Evolutionary conservation across 2,113 vertebrate genomes (phyloP), one percentile per base, ranked within the genome.

Genomic region (Paraplagusia blochii): DNA sequence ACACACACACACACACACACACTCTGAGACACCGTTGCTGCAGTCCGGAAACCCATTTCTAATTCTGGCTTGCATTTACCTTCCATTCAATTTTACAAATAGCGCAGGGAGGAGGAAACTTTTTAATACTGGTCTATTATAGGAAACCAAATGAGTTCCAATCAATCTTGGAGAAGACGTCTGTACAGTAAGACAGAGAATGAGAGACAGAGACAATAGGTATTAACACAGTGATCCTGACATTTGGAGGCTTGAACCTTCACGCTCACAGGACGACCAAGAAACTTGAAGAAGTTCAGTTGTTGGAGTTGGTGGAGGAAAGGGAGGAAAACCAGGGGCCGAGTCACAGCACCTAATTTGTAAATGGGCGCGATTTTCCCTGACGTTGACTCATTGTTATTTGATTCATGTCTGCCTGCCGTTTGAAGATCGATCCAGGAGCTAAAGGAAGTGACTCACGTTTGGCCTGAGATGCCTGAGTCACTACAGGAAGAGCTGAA

Each of bases 351-450:
- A 36, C 66, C 62, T 85, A 45, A 80, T 82, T 87, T 85, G 52
- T 66, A 85, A 86, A 88, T 85, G 76, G 74, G 70, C 14, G 44
- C 5, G 52, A 70, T 86, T 86, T 77, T 81, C 62, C 70, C 70
- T 76, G 79, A 79, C 74, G 80, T 76, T 73, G 76, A 73, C 76
- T 85, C 58, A 72, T 81, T 85, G 76, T 77, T 83, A 72, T 87
- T 82, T 84, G 77, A 88, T 86, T 86, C 72, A 87, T 83, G 80
- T 85, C 72, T 45, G 59, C 69, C 74, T 58, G 61, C 69, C 58
- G 60, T 84, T 80, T 80, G 81, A 82, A 83, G 81, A 86, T 86
- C 66, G 81, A 84, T 86, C 76, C 65, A 58, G 77, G 74, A 76
- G 80, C 58, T 36, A 69, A 60, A 43, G 56, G 61, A 29, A 77